Evolutionary conservation across 2,888 invertebrate species (phyloP), one percentile per base, ranked within the genome.

Genomic region (Polylopha cassiicola): DNA sequence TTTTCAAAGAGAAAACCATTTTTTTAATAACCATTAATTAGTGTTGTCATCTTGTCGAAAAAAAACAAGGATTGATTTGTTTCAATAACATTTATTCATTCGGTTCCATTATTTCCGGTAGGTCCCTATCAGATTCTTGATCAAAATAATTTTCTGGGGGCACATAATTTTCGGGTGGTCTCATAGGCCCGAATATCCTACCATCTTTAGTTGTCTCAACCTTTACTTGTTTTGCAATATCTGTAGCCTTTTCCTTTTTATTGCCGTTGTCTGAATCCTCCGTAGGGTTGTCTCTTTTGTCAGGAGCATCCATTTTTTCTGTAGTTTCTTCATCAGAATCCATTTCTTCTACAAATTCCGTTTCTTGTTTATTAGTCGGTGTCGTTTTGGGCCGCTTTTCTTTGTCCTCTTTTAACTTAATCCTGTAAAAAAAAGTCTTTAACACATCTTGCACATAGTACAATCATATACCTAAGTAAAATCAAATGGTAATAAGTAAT

Each of bases 271-370:
- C 31, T 28, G 24, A 38, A 8, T 45, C 30, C 29, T 23, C 39
- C 48, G 29, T 29, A 11, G 2, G 31, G n/a, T 34, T 15, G 7
- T 37, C 13, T 42, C 26, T 32, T 9, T 18, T 34, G 38, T 18
- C 39, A 18, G 24, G 32, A 39, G 23, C 38, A 16, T 27, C 27
- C 37, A 32, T 30, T n/a, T 46, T 39, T 37, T 52, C 49, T 18
- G 36, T 42, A n/a, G 31, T 6, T 46, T 78, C 78, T 30, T 85
- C 84, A 37, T 87, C 84, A 0, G 84, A 84, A 38, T 85, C 85
- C 34, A 86, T 64, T 59, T 88, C 87, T 65, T 88, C 87, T 1
- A 87, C 85, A 39, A 87, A 87, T 49, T 86, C 87, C 10, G 71
- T 60, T 38, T 85, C 78, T 32, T 72, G 64, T 50, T 64, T 52